Evolutionary conservation across 2,797 vertebrate genomes (phyloP), one percentile per base, ranked within the genome.

Genomic region (Muscicapa striata): DNA sequence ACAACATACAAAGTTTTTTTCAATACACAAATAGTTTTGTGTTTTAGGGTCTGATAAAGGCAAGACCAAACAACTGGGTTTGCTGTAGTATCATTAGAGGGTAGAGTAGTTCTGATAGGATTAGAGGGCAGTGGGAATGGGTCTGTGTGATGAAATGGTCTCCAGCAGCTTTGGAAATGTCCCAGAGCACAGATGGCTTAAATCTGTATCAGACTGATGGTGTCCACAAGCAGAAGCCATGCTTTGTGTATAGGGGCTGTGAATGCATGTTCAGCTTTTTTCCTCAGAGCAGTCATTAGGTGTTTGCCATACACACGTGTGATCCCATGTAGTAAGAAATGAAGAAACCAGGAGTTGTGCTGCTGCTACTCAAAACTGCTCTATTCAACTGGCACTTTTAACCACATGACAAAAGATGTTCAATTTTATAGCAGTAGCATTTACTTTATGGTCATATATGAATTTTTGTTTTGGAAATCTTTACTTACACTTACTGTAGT

Each of bases 301-400:
- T n/a, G 26, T 76, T 91, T 96, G 80, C 69, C 85, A 51, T 68
- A 78, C 92, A 89, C 12, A 5, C 49, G 55, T 73, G 69, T 79
- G 95, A 96, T 87, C 84, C 82, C 70, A 84, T 34, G 75, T 59
- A 83, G 74, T 68, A 89, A 91, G 94, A 95, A 95, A 80, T 89
- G 40, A 91, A 91, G 94, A 91, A 79, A 69, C 84, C 59, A 4
- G 64, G 15, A 63, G 8, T 18, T 76, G 32, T 34, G 22, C 17
- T 58, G n/a, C 23, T 10, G 6, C 57, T 26, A 11, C 38, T 22
- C 38, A 61, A 40, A 45, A 32, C 59, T 76, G 12, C 46, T 82
- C 61, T 30, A 43, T 51, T 62, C 22, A 46, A 22, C 40, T 58
- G 62, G n/a, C 3, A 13, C 17, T 21, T 67, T 18, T 48, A 67